Evolutionary conservation across 2,888 invertebrate genomes (phyloP).

Genomic region (Julus scanicus): DNA sequence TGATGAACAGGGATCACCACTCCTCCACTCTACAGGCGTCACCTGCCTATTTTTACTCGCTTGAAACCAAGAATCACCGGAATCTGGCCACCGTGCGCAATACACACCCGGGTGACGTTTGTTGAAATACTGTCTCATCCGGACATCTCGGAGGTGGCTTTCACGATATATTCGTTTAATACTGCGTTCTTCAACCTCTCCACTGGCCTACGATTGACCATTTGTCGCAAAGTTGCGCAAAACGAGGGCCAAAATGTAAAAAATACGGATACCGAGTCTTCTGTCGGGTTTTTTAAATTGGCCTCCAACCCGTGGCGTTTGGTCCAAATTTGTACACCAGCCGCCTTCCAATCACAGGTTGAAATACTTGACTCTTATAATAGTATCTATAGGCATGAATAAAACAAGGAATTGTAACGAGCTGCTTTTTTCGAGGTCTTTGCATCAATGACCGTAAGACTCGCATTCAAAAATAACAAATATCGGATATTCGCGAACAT

Average conservation of each 20-base stretch:
- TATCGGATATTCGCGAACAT: no score
- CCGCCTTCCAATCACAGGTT: constrained; percentile 79
- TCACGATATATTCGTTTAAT: neutral
- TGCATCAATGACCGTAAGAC: neutral
- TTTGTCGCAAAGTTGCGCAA: constrained; percentile 14
- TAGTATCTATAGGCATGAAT: constrained; percentile 73
- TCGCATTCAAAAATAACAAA: constrained; percentile 16
- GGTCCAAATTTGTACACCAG: constrained; percentile 85
- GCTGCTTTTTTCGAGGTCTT: neutral
- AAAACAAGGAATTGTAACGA: constrained; percentile 45
- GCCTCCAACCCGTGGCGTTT: constrained; percentile 81
- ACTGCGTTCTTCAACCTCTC: neutral
- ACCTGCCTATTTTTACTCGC: no score
- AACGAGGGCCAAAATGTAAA: neutral
- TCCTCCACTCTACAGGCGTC: no score
- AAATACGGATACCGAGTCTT: neutral
- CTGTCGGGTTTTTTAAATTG: constrained; percentile 61
- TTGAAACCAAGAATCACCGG: neutral
- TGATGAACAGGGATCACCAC: neutral
- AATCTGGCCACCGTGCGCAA: neutral
- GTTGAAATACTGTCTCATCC: constrained; percentile 1
- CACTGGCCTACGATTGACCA: neutral
- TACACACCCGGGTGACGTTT: neutral
- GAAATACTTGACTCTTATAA: constrained; percentile 79
- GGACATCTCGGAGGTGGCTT: neutral